Evolutionary conservation across 2,797 vertebrate species (phyloP).

Genomic region (Eulemur rubriventer): DNA sequence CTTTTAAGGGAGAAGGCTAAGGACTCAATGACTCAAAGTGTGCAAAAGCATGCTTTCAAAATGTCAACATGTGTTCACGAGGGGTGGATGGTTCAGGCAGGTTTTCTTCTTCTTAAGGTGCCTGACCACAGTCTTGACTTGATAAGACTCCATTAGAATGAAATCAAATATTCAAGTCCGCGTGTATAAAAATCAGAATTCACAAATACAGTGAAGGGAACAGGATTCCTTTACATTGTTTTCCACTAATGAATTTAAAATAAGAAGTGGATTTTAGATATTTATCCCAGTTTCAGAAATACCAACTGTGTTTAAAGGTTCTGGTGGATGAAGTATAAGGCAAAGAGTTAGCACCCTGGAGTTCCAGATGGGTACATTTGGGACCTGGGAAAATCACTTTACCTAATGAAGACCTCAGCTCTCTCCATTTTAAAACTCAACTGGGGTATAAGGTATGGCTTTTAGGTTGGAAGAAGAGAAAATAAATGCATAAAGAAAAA

Average conservation of each 20-base stretch:
- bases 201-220: neutral
- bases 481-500: neutral
- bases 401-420: neutral
- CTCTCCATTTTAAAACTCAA: neutral
- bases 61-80: neutral
- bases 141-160: neutral
- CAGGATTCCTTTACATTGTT: neutral
- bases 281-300: neutral
- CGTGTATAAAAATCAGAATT: neutral
- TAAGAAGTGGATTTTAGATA: neutral
- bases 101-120: neutral
- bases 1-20: neutral
- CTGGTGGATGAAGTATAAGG: neutral
- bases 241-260: conserved; percentile 15
- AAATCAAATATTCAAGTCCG: neutral
- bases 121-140: neutral
- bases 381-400: neutral
- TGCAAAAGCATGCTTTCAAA: neutral
- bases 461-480: neutral
- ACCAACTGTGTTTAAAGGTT: neutral
- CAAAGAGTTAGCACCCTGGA: neutral
- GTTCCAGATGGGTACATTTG: neutral
- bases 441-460: neutral
- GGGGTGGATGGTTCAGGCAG: neutral
- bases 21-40: neutral